Evolutionary conservation across 2,797 vertebrate species (phyloP), one percentile per base, ranked within the genome.

Genomic region (Petrocephalus sullivani): DNA sequence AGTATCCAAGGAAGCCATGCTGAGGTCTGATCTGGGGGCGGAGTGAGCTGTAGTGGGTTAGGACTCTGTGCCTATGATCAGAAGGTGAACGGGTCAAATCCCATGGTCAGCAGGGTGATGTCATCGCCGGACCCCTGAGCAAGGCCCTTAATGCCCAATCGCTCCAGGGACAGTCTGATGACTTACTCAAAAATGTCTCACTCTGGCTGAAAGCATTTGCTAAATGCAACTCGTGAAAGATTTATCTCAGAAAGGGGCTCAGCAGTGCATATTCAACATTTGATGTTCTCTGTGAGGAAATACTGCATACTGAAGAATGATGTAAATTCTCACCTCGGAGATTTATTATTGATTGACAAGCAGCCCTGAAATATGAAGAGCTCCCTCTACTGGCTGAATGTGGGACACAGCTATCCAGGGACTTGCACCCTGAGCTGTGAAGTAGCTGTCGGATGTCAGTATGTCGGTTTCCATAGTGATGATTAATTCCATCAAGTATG

Each of bases 281-380:
- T 41, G 1, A 8, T 41, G 64, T 37, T 14, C 14, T 75, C 33
- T 71, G 33, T n/a, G 21, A 61, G 21, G 21, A 51, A 49, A 82
- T 14, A 19, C 82, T 2, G 91, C 94, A 0, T 92, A 94, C 96
- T 97, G 92, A 85, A 0, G 82, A 82, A 46, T 51, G 78, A 10
- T 9, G 41, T 82, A 21, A 21, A 23, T 46, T 49, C 16, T 51
- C 4, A 23, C 37, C 37, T 51, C 10, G 14, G 51, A 23, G 16
- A 82, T 41, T n/a, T 10, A 46, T 46, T n/a, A 82, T 82, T n/a
- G 51, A 51, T 19, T n/a, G n/a, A 82, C 78, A 51, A 41, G 4
- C 14, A 37, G 67, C 37, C n/a, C 16, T 21, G 46, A 51, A n/a
- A 49, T 16, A 19, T 51, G 78, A 82, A 82, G 19, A n/a, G 8